Evolutionary conservation across 2,797 vertebrate species (phyloP), one percentile per base, ranked within the genome.

Genomic region (Centropyge bicolor): DNA sequence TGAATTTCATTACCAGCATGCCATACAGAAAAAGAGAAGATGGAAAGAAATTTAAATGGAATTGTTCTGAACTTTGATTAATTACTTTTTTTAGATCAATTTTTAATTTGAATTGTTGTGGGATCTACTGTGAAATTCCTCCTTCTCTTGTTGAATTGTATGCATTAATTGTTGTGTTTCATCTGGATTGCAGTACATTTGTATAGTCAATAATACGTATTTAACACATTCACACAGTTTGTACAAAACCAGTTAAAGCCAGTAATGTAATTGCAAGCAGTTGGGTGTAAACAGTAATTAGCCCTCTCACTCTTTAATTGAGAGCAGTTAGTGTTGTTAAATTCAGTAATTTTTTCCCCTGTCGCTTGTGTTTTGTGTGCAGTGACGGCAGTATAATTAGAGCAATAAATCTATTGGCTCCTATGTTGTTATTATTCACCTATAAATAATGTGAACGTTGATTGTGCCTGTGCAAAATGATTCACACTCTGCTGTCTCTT

Each of bases 211-310:
- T 41, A 71, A 35, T 48, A 54, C 3, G 27, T 41, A 24, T 6
- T 61, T 14, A 64, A 60, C 10, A 22, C 20, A 2, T 16, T n/a
- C n/a, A n/a, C 46, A 41, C 66, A 20, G 9, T 43, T 40, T 19
- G 38, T 19, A 38, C 20, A 48, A 66, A 52, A 24, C n/a, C 24
- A 49, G 3, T 64, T 52, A n/a, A 64, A 80, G 64, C 24, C 54
- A 56, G 20, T 65, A 73, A 55, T 49, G 20, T 65, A 73, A 55
- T 49, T 77, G 59, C 24, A 1, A 31, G 48, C 41, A 57, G 48
- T 61, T 64, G 19, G 20, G 36, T 52, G 51, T 65, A 79, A 65
- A 54, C 54, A 38, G n/a, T 69, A 69, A 65, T 76, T 70, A 66
- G 14, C 45, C 0, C 0, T 5, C 22, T 60, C 27, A 2, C 8